Evolutionary conservation across 2,113 vertebrate genomes (phyloP).

Genomic region (Hippocampus mohnikei): DNA sequence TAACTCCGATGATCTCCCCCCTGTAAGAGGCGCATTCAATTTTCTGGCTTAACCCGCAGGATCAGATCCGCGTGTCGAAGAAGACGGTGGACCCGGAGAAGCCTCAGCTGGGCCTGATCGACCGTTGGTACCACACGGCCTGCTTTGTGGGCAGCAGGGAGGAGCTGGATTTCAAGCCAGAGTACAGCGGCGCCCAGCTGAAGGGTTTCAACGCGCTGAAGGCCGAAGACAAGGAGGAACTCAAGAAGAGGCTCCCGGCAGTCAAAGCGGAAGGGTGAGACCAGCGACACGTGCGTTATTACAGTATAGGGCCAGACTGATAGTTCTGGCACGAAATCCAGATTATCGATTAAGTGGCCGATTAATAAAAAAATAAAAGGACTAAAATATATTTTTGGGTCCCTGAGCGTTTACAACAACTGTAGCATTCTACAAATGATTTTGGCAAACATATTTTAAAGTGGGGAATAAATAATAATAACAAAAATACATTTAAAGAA

Average conservation of each 20-base stretch:
- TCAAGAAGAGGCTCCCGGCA: constrained; percentile 84
- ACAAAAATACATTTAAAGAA: not conserved
- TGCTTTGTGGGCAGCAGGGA: constrained; percentile 86
- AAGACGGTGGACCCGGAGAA: constrained; percentile 91
- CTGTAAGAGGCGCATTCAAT: not conserved
- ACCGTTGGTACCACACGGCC: constrained; percentile 93
- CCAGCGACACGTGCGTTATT: not conserved
- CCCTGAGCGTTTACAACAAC: too few species aligned
- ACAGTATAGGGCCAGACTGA: too few species aligned
- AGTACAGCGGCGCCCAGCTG: constrained; percentile 82
- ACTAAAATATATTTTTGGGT: too few species aligned
- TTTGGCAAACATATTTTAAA: not conserved
- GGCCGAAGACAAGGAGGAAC: constrained; percentile 83
- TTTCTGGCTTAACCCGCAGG: constrained; percentile 65
- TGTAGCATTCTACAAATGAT: too few species aligned
- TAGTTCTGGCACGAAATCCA: too few species aligned
- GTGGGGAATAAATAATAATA: not conserved
- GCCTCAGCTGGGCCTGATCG: constrained; percentile 93
- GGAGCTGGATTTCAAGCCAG: constrained; percentile 83
- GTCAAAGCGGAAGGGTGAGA: constrained; percentile 86
- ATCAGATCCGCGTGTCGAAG: constrained; percentile 92
- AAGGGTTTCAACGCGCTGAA: constrained; percentile 82
- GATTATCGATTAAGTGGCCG: too few species aligned
- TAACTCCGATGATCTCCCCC: not conserved
- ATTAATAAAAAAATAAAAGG: too few species aligned